Conservation (phyloP, 2,113 vertebrate genomes). For the Cyprichromis sp. region DNA sequence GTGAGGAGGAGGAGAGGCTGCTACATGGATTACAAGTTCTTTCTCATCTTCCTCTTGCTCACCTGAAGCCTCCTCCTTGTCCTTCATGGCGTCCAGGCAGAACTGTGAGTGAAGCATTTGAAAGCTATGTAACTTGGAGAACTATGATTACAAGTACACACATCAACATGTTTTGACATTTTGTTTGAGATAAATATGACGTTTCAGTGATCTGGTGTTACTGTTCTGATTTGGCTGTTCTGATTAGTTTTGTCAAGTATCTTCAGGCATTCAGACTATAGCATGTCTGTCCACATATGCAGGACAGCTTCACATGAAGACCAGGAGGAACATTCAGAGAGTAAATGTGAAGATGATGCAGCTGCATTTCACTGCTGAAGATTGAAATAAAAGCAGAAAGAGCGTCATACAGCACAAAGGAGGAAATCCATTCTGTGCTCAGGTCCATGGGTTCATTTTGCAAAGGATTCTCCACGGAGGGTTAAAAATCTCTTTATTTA, state of each 20-base stretch:
- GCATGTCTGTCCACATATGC: background rate
- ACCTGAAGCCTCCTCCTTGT: background rate
- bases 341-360: background rate
- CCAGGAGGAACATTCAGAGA: background rate
- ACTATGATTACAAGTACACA: background rate
- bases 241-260: background rate
- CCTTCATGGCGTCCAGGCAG: background rate
- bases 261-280: background rate
- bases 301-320: background rate
- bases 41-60: background rate
- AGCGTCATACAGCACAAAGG: background rate
- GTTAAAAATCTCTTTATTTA: background rate
- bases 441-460: background rate
- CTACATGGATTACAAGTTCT: background rate
- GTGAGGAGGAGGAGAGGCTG: background rate
- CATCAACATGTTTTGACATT: background rate
- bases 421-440: background rate
- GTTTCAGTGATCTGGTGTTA: background rate
- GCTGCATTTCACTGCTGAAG: background rate
- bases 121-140: background rate
- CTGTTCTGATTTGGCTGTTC: background rate
- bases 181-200: background rate
- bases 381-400: background rate
- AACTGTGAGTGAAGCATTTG: conserved; percentile 25
- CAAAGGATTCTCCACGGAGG: background rate